Evolutionary conservation across 2,113 vertebrate species (phyloP), one percentile per base, ranked within the genome.

Genomic region (Oxyura jamaicensis): DNA sequence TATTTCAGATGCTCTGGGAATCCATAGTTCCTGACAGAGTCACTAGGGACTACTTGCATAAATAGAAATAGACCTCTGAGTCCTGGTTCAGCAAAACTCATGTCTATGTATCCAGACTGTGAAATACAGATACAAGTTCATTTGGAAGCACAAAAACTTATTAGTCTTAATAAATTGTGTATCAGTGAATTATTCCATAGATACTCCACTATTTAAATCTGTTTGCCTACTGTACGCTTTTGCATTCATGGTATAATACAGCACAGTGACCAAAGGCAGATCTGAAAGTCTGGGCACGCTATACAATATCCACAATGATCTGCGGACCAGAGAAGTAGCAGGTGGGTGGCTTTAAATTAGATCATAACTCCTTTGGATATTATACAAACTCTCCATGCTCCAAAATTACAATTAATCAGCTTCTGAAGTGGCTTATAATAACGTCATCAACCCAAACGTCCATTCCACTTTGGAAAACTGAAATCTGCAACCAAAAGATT

Each of bases 11-110:
- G 23, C n/a, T n/a, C 56, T 73, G 74, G 62, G 91, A 95, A 92
- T 75, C 71, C 62, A 52, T 4, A 68, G 88, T 46, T 89, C 83
- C 78, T 36, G 50, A 55, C 48, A 72, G 14, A 85, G 77, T 92
- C 92, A 76, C 74, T 67, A 33, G 93, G 77, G 88, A 94, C 67
- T n/a, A 59, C 0, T 29, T 72, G 55, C n/a, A 87, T 66, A 96
- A 97, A 94, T 83, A 86, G 88, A 46, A 95, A 89, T 68, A 87
- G 93, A 84, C 62, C 86, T 83, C 83, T 59, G 62, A 83, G 50
- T 67, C 66, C 74, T 71, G 46, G 11, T 58, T 67, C 78, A 80
- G 81, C 35, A 60, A 88, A 91, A 94, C 29, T 65, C 62, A 46
- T 31, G 42, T 35, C 42, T 75, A 13, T 3, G 3, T 50, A 90